Base-by-base conservation (phyloP, 2,113 vertebrate species). In the Cyprinodon variegatus region DNA sequence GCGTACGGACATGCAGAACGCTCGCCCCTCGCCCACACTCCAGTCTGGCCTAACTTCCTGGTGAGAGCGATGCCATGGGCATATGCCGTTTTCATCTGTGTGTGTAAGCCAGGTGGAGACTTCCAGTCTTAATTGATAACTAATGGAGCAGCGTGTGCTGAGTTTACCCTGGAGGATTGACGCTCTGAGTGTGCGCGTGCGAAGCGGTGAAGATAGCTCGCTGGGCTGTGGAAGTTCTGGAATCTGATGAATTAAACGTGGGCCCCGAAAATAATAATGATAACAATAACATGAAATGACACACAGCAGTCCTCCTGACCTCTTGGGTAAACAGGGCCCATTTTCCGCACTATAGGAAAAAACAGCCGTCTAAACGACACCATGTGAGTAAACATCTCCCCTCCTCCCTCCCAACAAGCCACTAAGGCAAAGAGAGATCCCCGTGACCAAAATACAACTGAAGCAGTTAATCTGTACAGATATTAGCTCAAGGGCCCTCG, bases 81-180 rank as follows among this genome's bases (percentile, higher is more conserved):
- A 65, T 69, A 78, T 38, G 70, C 72, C 5, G 13, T 68, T 74
- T 77, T 80, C 48, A 6, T 78, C 20, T 81, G 75, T 82, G 81
- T 82, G 88, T 88, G 85, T 78, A 64, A 82, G 85, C 91, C 93
- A 94, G 93, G 93, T 94, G 92, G 90, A 93, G 91, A 92, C 91
- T 93, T 93, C 90, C 89, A 91, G 92, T 93, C 89, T 90, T 94
- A 94, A 94, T 94, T 95, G 94, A 95, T 94, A 94, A 94, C 93
- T 95, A 94, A 95, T 94, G 91, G 93, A 94, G 92, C 92, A 83
- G 90, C 82, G 77, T 94, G 93, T 91, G 91, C 90, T 85, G 92
- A 89, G 86, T 92, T 93, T 90, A 90, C 93, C 93, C 93, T 69
- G 79, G 93, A 92, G 93, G 82, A 88, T 83, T 83, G 87, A 85